Percentiles rank a stretch among this genome's conserved stretches.
phyloP scores from a whole-genome alignment of 2,797 vertebrate species.

The Apodemus agrarius region DNA sequence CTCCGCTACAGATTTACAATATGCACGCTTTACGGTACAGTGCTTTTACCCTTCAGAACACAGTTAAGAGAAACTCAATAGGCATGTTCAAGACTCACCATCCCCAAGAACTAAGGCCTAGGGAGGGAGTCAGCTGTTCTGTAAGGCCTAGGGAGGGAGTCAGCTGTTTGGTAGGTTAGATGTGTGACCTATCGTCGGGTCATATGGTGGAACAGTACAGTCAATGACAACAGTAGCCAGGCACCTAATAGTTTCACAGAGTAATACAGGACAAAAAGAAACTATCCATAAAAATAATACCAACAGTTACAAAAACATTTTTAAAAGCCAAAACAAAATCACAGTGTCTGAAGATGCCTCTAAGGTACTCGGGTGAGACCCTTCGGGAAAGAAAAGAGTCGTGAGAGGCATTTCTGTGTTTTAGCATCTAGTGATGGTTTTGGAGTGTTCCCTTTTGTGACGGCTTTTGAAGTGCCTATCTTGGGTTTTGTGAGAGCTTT shows the following conservation, averaged over 20 bases:
- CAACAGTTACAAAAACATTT: neutral
- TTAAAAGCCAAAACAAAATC: neutral
- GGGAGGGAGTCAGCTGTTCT: neutral
- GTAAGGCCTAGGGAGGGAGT: neutral
- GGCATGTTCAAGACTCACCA: neutral
- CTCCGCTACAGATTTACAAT: neutral
- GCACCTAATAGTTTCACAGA: neutral
- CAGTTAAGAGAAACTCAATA: neutral
- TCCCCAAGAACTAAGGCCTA: neutral
- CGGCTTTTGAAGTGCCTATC: neutral
- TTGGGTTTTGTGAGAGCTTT: neutral
- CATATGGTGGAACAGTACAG: rapidly evolving
- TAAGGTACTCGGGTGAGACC: neutral
- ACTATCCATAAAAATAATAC: neutral
- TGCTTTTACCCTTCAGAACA: neutral
- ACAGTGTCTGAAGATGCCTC: neutral
- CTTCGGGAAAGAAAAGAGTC: neutral
- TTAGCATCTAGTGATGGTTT: neutral
- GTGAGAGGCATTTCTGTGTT: neutral
- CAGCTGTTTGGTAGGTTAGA: neutral
- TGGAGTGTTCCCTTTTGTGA: neutral
- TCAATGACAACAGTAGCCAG: neutral
- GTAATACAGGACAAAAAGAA: neutral
- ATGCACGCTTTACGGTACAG: neutral
- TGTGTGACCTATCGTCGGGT: neutral